These are phyloP conservation scores for Bugulina stolonifera DNA, from an alignment of 2,888 invertebrate genomes.

Conservation along the genomic window DNA sequence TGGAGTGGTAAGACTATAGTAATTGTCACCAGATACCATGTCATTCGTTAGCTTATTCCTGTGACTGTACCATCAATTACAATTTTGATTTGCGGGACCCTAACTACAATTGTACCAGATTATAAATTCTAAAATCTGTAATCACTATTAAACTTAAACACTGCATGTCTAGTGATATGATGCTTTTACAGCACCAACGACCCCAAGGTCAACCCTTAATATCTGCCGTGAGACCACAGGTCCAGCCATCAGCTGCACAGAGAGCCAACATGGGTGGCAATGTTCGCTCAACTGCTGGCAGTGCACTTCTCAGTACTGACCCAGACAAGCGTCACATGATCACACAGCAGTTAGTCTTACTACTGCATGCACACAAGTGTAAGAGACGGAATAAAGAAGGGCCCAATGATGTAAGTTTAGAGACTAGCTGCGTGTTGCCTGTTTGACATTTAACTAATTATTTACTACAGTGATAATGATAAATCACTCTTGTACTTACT, in stretches of 20 bases:
- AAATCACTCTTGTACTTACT: no score
- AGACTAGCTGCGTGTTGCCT: conserved; percentile 27
- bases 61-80: no score
- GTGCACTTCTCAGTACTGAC: conserved; percentile 60
- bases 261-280: background rate
- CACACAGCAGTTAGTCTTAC: conserved; percentile 91
- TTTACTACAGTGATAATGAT: no score
- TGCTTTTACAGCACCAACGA: background rate
- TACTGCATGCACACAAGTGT: conserved; percentile 98
- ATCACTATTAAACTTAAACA: no score
- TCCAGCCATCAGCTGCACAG: background rate
- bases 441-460: no score
- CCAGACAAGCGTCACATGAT: conserved; percentile 96
- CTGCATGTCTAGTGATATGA: background rate
- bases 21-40: no score
- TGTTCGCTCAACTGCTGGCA: background rate
- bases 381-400: conserved; percentile 84
- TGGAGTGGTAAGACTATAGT: no score
- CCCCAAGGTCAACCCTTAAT: background rate
- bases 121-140: no score
- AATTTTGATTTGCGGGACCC: no score
- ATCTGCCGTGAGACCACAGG: conserved; percentile 1
- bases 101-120: no score
- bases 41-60: no score
- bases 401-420: conserved; percentile 63